These are phyloP conservation scores for Holacanthella duospinosa DNA, from an alignment of 2,888 invertebrate genomes.

Conservation along the genomic window DNA sequence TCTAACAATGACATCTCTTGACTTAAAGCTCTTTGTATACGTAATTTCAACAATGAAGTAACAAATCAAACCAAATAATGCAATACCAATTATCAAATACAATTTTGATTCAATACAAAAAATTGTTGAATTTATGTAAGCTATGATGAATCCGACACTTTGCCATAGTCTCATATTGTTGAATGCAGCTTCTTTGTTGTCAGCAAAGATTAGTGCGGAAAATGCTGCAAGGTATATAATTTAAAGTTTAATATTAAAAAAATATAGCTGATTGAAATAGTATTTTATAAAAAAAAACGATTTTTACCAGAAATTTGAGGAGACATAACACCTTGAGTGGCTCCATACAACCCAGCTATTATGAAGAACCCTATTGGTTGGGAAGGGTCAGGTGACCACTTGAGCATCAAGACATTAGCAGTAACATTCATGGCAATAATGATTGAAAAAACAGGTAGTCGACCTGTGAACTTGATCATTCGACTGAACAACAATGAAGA, in stretches of 20 bases:
- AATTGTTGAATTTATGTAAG: not conserved
- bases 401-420: not conserved
- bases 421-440: not conserved
- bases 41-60: not conserved
- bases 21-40: too few species aligned
- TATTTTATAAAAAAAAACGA: not conserved
- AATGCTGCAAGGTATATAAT: not conserved
- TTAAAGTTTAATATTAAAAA: not conserved
- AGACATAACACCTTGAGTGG: not conserved
- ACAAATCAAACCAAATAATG: not conserved
- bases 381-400: not conserved
- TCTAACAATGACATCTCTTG: too few species aligned
- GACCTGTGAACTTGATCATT: not conserved
- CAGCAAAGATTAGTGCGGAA: not conserved
- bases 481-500: not conserved
- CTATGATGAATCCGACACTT: not conserved
- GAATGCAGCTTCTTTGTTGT: not conserved
- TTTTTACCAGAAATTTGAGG: not conserved
- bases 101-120: not conserved
- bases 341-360: not conserved
- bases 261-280: not conserved
- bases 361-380: not conserved
- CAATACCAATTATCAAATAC: not conserved
- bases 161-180: not conserved
- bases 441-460: not conserved